phyloP scores from a whole-genome alignment of 2,797 vertebrate genomes.

The Lindbergichthys nudifrons region DNA sequence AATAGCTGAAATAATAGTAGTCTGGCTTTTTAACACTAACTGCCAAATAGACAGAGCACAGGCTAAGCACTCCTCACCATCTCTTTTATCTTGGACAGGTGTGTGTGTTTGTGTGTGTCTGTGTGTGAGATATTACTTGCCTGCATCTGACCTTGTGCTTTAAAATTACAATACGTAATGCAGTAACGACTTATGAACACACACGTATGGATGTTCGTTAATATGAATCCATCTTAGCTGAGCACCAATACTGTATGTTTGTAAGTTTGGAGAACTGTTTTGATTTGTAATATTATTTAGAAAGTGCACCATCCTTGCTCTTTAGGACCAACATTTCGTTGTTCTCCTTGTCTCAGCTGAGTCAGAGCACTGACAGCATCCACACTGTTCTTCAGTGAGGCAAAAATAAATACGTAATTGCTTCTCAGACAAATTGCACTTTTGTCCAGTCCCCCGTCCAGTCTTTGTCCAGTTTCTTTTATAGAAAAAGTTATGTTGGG shows the following conservation, averaged over 20 bases:
- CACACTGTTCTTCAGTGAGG: conserved; percentile 27
- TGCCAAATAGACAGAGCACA: background rate
- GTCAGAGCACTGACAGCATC: conserved; percentile 25
- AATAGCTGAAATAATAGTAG: conserved; percentile 36
- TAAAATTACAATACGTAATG: conserved; percentile 2
- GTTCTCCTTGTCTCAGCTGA: conserved; percentile 16
- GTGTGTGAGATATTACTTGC: conserved; percentile 3
- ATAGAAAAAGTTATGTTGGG: conserved; percentile 10
- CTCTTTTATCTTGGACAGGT: background rate
- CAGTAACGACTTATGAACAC: background rate
- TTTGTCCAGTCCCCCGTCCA: conserved; percentile 39
- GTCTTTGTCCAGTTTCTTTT: too few species aligned
- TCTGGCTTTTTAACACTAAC: conserved; percentile 22
- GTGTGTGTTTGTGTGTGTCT: background rate
- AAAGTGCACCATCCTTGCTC: background rate
- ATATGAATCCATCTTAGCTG: background rate
- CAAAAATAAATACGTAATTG: conserved; percentile 58
- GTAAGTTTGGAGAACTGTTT: background rate
- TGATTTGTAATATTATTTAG: background rate
- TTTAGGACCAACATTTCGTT: conserved; percentile 15
- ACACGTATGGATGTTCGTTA: too few species aligned
- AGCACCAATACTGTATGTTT: background rate
- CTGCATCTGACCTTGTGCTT: conserved; percentile 14
- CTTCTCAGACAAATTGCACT: conserved; percentile 66
- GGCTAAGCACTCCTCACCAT: background rate